Evolutionary conservation across 1,140 invertebrate genomes (phyloP).

Genomic region (Trissolcus basalis): DNA sequence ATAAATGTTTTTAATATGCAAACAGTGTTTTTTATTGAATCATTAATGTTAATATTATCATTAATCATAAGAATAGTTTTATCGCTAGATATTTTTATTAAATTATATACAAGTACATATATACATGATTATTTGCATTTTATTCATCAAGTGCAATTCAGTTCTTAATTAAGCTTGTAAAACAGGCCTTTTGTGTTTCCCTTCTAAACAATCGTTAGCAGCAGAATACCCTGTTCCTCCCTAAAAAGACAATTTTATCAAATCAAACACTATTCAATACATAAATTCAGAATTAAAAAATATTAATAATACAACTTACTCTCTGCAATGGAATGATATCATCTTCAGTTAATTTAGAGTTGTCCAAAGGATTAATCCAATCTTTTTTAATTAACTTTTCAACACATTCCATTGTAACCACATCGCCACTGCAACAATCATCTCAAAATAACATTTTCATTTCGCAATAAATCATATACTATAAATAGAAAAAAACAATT

Average conservation of each 20-base stretch:
- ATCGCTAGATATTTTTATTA: not conserved
- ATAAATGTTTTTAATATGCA: constrained; percentile 29
- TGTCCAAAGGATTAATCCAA: constrained; percentile 96
- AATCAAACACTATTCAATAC: constrained; percentile 1
- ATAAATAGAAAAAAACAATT: constrained; percentile 9
- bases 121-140: not conserved
- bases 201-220: constrained; percentile 89
- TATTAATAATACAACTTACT: constrained; percentile 75
- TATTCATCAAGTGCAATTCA: not conserved
- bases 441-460: not conserved
- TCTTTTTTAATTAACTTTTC: constrained; percentile 98
- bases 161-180: constrained; percentile 80
- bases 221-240: constrained; percentile 96
- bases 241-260: constrained; percentile 74
- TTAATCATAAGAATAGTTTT: too few relatives aligned
- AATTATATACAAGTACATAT: not conserved
- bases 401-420: constrained; percentile 96
- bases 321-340: constrained; percentile 95
- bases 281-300: not conserved
- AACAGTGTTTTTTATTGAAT: too few relatives aligned
- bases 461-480: not conserved
- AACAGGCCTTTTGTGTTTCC: constrained; percentile 89
- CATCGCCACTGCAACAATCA: constrained; percentile 84
- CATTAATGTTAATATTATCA: too few relatives aligned
- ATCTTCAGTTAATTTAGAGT: constrained; percentile 89